Base-by-base conservation (phyloP, 23 tunicate genomes). In the Aplidium turbinatum region DNA sequence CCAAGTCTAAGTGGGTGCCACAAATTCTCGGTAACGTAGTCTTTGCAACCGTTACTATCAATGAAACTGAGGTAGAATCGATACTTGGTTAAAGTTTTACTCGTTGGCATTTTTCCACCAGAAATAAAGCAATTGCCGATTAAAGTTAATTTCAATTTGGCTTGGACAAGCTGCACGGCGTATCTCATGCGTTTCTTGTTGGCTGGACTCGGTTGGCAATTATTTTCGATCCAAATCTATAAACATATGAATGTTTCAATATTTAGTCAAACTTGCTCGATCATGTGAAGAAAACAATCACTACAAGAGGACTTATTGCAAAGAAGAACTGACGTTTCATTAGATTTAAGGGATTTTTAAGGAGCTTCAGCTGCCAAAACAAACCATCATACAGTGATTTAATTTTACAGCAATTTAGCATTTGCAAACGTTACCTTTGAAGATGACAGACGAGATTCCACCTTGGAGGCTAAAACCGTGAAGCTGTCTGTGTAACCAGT, bases 41-140 rank as follows among this genome's bases (percentile, higher is more conserved):
- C 72, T 13, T 23, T 19, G 30, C 72, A 66, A 38, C 23, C 23
- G 21, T n/a, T 29, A 39, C 51, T 27, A 26, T 66, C 72, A n/a
- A 38, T 24, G 30, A 66, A 66, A 28, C 72, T 66, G 13, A 66
- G 72, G 23, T 66, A 66, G 52, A 66, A 66, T 22, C 72, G 72
- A 38, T 66, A 66, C 31, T 66, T 18, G 5, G 5, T 7, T 33
- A 66, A 3, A 11, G 2, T 6, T 18, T 13, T 4, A 9, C 3
- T 7, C 4, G 36, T n/a, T 18, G 7, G 72, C 24, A 4, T 36
- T 4, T 18, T 38, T 21, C 9, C 3, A 16, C 29, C 18, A 26
- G 19, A 22, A 4, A 66, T 13, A 66, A 66, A 66, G 30, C 72
- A 66, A 9, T 66, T 38, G 36, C 72, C 72, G 26, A 66, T 9